phyloP scores from a whole-genome alignment of 2,113 vertebrate genomes.

The Zosterops pallidus region DNA sequence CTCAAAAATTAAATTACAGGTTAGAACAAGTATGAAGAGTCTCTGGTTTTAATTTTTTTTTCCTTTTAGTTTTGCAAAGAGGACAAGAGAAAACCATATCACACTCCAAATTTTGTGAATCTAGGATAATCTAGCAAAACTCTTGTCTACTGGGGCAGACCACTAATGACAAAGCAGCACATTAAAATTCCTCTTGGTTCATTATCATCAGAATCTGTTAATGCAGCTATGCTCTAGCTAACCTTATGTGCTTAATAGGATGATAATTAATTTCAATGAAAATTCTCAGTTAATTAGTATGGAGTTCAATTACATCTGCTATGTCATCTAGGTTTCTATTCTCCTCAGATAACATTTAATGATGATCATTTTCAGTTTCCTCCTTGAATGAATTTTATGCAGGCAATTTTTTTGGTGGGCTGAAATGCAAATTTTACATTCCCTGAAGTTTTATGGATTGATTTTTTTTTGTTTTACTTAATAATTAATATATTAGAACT shows the following conservation, averaged over 20 bases:
- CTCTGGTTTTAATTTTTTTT: not conserved
- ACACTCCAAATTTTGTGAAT: not conserved
- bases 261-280: constrained; percentile 17
- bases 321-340: not conserved
- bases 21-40: not conserved
- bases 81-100: rapidly evolving
- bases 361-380: not conserved
- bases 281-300: not conserved
- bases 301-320: not conserved
- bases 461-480: not conserved
- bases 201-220: not conserved
- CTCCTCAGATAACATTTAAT: not conserved
- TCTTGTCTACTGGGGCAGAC: not conserved
- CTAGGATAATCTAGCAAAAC: not conserved
- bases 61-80: not conserved
- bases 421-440: not conserved
- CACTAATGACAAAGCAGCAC: not conserved
- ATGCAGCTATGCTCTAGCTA: not conserved
- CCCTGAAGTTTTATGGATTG: not conserved
- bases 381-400: not conserved
- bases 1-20: not conserved
- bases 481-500: not conserved
- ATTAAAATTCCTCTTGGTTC: not conserved
- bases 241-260: not conserved
- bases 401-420: not conserved